Evolutionary conservation across 2,113 vertebrate genomes (phyloP), one percentile per base, ranked within the genome.

Genomic region (Cololabis saira): DNA sequence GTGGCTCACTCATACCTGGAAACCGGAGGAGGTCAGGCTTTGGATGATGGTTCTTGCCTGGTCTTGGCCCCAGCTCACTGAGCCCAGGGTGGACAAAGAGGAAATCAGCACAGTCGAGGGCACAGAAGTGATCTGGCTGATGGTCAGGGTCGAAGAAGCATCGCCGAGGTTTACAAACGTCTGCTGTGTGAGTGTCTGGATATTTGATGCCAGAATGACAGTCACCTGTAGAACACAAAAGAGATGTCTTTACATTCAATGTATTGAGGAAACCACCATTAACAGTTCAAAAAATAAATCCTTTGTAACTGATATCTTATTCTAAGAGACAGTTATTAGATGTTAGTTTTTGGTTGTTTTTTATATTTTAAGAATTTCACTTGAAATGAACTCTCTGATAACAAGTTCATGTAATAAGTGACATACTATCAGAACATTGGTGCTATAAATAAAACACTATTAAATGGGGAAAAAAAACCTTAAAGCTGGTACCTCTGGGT

Each of bases 21-120:
- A 86, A 33, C 78, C 65, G 41, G 78, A 65, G 21, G 49, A 4
- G 24, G 8, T 65, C 3, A 91, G 57, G 50, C 0, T 56, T 60
- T 82, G 71, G 64, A 92, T 15, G 41, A 90, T 58, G 24, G 19
- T 54, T 21, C 6, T 67, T 16, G 77, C 76, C 53, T 92, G 89
- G 14, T 77, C 78, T 44, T 65, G 61, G 59, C 60, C 75, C 90
- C 89, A 92, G 60, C 55, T 48, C 12, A 88, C 53, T 17, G 42
- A 49, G 22, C 78, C 17, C 17, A 92, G 76, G 1, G 42, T 85
- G 11, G 74, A 1, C 49, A 92, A 67, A n/a, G 84, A 73, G 4
- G 67, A 78, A 10, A 51, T 1, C 40, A 91, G 47, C 43, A 78
- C 74, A 21, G 12, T 2, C 0, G 82, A 21, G 1, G 64, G 0